Base-by-base conservation (phyloP, 1,140 invertebrate species). In the Drosophila fuyamai region DNA sequence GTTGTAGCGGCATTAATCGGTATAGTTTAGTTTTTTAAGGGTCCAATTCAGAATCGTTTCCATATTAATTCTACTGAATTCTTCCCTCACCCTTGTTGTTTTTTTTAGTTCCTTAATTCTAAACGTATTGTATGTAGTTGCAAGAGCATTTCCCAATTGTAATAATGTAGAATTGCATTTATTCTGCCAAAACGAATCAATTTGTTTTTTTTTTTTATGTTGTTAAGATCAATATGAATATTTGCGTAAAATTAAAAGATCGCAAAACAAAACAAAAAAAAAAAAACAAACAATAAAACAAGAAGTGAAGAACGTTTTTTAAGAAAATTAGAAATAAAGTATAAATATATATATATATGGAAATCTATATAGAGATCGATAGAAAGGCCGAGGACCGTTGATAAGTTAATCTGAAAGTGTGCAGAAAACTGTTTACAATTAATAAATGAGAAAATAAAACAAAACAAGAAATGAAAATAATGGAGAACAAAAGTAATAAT, bases 351-450 rank as follows among this genome's bases (percentile, higher is more conserved):
- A 80, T 61, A 76, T 67, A 76, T 76, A 66, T 74, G 59, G 32
- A 74, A 74, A 62, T 62, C 56, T 76, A 80, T 81, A 71, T 78
- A 86, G 78, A 85, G 63, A 81, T 76, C 50, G 65, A 85, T 75
- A 75, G 60, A 65, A 72, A 70, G 58, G 76, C 75, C 80, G 73
- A 76, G 73, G 59, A 85, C 61, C 81, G 77, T 83, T 83, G 66
- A 83, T 68, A 80, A 76, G 72, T 68, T 80, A 53, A 78, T 57
- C 59, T 66, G 72, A 70, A 35, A 67, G 65, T 70, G 65, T 71
- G 67, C 67, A 63, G 27, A 81, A 81, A 85, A 81, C 68, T 86
- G 83, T 85, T 85, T 85, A 86, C 83, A 88, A 67, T 86, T 88
- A 81, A 88, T 79, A 63, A 81, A 76, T 65, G 62, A 66, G 40